These are phyloP conservation scores for Hypomesus transpacificus DNA, from an alignment of 2,113 vertebrate genomes.

Conservation along the genomic window DNA sequence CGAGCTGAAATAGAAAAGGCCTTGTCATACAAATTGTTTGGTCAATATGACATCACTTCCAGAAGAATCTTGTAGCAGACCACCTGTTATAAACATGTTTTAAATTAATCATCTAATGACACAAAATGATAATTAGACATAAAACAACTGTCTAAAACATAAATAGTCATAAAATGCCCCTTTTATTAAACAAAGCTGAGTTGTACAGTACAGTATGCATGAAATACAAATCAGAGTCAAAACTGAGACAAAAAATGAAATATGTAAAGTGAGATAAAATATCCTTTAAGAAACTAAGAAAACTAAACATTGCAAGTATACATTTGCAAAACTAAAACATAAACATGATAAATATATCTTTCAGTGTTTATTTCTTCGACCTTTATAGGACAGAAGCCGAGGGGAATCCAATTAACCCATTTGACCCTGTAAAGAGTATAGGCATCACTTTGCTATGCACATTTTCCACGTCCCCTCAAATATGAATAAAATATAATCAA, in stretches of 20 bases:
- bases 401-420: too few species aligned
- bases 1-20: too few species aligned
- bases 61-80: neutral
- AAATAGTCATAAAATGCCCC: slow-evolving; percentile 37
- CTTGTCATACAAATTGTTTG: neutral
- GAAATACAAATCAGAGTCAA: neutral
- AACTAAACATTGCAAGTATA: slow-evolving; percentile 13
- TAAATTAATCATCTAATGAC: slow-evolving; percentile 54
- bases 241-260: slow-evolving; percentile 1
- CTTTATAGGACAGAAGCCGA: too few species aligned
- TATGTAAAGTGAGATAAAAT: slow-evolving; percentile 7
- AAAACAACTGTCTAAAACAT: neutral
- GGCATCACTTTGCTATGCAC: neutral
- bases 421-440: neutral
- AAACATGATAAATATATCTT: neutral
- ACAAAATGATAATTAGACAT: slow-evolving; percentile 16
- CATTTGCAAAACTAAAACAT: slow-evolving; percentile 19
- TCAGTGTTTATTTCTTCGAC: too few species aligned
- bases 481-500: too few species aligned
- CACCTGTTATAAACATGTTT: slow-evolving; percentile 19
- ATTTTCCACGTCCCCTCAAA: too few species aligned
- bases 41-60: neutral
- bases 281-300: neutral
- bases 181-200: slow-evolving; percentile 29
- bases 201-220: slow-evolving; percentile 3